Evolutionary conservation across 2,797 vertebrate genomes (phyloP).

Genomic region (Molossus alvarezi): DNA sequence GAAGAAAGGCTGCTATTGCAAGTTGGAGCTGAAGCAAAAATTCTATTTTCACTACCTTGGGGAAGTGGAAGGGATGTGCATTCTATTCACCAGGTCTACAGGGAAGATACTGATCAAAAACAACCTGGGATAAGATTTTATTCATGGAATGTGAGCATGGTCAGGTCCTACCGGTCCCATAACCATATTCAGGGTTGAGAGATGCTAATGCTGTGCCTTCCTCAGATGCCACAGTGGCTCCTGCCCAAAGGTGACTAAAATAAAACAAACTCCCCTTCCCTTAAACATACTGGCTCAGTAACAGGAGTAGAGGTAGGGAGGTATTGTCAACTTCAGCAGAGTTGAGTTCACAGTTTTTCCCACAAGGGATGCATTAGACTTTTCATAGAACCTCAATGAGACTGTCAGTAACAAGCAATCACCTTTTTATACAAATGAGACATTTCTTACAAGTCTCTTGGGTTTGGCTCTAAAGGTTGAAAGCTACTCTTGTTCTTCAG

Average conservation of each 20-base stretch:
- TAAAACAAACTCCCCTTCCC: slow-evolving; percentile 46
- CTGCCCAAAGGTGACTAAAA: background rate
- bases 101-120: slow-evolving; percentile 2
- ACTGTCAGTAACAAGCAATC: slow-evolving; percentile 55
- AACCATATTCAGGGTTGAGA: background rate
- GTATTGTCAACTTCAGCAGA: slow-evolving; percentile 1
- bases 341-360: slow-evolving; percentile 18
- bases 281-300: slow-evolving; percentile 43
- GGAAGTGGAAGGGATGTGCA: background rate
- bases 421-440: slow-evolving; percentile 45
- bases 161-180: slow-evolving; percentile 12
- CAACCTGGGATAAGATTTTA: background rate
- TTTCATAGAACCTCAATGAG: slow-evolving; percentile 52
- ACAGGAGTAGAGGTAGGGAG: slow-evolving; percentile 65
- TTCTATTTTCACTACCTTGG: slow-evolving; percentile 20
- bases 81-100: slow-evolving; percentile 16
- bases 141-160: slow-evolving; percentile 20
- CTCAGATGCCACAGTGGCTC: slow-evolving; percentile 19
- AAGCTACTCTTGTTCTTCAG: background rate
- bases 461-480: slow-evolving; percentile 8
- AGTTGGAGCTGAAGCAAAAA: slow-evolving; percentile 29
- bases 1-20: background rate
- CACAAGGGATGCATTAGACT: background rate
- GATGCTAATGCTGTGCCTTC: background rate
- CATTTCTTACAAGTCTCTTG: slow-evolving; percentile 48